Conservation (phyloP, 2,888 invertebrate species). For the Ligdia adustata region DNA sequence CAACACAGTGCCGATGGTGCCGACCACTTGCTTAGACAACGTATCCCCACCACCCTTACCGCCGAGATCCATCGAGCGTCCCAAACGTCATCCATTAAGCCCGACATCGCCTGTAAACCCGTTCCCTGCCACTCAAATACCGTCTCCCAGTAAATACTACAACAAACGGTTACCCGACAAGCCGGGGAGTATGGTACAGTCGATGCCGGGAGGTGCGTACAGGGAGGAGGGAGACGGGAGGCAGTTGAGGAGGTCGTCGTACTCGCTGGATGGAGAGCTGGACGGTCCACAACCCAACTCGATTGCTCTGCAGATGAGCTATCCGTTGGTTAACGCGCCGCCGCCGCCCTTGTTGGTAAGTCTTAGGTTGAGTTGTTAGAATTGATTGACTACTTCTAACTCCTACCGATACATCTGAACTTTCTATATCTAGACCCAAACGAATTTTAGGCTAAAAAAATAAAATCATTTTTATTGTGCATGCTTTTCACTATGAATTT, state of each 20-base stretch:
- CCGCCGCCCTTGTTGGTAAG: constrained; percentile 76
- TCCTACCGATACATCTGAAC: no score
- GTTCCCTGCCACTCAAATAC: not conserved
- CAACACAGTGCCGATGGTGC: constrained; percentile 68
- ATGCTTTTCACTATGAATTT: no score
- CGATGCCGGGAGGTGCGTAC: constrained; percentile 60
- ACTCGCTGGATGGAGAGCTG: constrained; percentile 68
- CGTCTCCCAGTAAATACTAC: constrained; percentile 45
- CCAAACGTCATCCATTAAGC: constrained; percentile 53
- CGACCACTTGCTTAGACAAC: constrained; percentile 73
- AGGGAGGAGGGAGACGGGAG: constrained; percentile 54
- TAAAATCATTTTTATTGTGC: no score
- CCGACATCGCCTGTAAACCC: constrained; percentile 32
- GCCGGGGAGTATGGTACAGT: constrained; percentile 58
- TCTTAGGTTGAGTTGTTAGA: constrained; percentile 23
- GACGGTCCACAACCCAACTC: constrained; percentile 83
- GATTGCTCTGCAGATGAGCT: constrained; percentile 86
- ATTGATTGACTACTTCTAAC: no score
- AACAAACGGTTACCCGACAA: constrained; percentile 50
- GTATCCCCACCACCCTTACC: constrained; percentile 69
- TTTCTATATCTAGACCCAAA: no score
- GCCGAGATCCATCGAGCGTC: constrained; percentile 61
- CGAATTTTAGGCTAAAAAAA: no score
- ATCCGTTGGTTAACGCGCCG: constrained; percentile 84
- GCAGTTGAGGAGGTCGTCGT: constrained; percentile 63